Conservation (phyloP, 2,888 invertebrate genomes). For the Pollenia labialis region DNA sequence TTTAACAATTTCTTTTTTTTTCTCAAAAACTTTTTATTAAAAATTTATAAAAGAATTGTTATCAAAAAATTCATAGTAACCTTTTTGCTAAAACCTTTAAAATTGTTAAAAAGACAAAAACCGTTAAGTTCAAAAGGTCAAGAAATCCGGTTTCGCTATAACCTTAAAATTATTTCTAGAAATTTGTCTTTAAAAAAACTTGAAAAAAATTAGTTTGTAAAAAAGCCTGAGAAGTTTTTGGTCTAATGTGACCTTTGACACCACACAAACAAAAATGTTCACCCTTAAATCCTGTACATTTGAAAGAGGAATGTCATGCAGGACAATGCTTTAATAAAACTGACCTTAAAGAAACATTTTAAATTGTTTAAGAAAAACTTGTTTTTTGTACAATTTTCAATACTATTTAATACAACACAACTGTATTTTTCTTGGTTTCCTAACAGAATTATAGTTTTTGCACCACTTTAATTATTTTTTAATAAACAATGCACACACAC, state of each 20-base stretch:
- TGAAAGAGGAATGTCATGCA: constrained; percentile 46
- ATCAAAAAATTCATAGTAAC: not conserved
- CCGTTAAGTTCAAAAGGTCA: constrained; percentile 74
- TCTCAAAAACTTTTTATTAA: not conserved
- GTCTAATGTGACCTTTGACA: constrained; percentile 74
- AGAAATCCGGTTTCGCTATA: constrained; percentile 68
- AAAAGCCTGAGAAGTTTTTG: constrained; percentile 74
- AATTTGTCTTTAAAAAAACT: constrained; percentile 55
- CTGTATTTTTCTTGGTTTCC: not conserved
- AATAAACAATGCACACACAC: not conserved
- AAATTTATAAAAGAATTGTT: not conserved
- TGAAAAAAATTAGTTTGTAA: constrained; percentile 44
- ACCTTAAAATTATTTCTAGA: constrained; percentile 55
- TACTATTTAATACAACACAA: not conserved
- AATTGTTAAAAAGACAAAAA: constrained; percentile 43
- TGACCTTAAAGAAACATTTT: constrained; percentile 44
- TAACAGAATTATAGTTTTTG: constrained; percentile 20
- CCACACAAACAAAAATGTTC: constrained; percentile 51
- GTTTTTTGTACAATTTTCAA: constrained; percentile 39
- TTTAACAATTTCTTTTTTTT: not conserved
- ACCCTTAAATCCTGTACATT: constrained; percentile 45
- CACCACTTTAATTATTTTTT: constrained; percentile 30
- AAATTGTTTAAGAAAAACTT: constrained; percentile 39
- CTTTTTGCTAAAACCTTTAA: not conserved
- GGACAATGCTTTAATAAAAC: constrained; percentile 38